Conservation (phyloP, 2,797 vertebrate species). For the Pygocentrus nattereri region DNA sequence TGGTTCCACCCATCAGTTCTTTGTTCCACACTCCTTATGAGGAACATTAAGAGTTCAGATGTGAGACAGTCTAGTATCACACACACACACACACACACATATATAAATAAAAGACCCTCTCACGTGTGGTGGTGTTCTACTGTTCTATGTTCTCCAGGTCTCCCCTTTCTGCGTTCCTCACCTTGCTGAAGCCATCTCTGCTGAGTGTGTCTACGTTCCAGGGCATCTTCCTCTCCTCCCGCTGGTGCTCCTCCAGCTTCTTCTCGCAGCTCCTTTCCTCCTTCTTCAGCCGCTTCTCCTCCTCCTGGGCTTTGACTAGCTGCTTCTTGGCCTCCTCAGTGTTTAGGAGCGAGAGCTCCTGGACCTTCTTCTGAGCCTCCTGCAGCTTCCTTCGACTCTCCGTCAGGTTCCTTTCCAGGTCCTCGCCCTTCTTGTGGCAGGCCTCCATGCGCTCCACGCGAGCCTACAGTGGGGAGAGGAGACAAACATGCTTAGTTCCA, state of each 20-base stretch:
- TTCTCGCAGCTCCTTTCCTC: slow-evolving; percentile 82
- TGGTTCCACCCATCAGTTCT: no score
- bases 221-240: slow-evolving; percentile 86
- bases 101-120: no score
- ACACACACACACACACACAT: no score
- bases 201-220: slow-evolving; percentile 93
- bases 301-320: slow-evolving; percentile 74
- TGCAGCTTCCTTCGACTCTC: slow-evolving; percentile 79
- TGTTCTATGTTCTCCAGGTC: no score
- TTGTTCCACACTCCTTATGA: no score
- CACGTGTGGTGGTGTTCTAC: no score
- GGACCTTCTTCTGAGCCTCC: slow-evolving; percentile 79
- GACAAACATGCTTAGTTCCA: background rate
- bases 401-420: slow-evolving; percentile 75
- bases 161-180: slow-evolving; percentile 55
- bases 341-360: slow-evolving; percentile 69
- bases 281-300: slow-evolving; percentile 81
- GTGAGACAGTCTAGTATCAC: no score
- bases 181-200: slow-evolving; percentile 93
- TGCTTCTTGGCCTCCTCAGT: slow-evolving; percentile 70
- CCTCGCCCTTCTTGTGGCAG: slow-evolving; percentile 87
- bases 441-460: slow-evolving; percentile 87
- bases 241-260: slow-evolving; percentile 79
- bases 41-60: no score
- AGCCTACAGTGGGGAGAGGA: slow-evolving; percentile 67